phyloP scores from a whole-genome alignment of 1,140 invertebrate genomes.

The Parasteatoda tepidariorum region DNA sequence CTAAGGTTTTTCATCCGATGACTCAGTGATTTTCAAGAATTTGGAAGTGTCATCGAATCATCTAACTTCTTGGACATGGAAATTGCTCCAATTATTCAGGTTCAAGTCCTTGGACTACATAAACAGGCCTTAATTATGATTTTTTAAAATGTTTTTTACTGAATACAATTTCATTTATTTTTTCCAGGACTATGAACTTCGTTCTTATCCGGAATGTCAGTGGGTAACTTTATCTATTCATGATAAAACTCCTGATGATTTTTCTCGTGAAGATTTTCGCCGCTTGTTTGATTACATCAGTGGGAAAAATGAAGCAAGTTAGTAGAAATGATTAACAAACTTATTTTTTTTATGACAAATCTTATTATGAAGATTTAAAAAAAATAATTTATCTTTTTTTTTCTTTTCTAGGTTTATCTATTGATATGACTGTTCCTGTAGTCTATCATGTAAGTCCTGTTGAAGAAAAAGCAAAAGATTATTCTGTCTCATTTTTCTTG shows the following conservation, averaged over 20 bases:
- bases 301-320: constrained; percentile 60
- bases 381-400: background rate
- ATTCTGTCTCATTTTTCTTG: constrained; percentile 52
- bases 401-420: constrained; percentile 39
- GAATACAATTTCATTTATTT: background rate
- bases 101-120: no score
- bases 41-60: no score
- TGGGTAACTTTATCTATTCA: constrained; percentile 52
- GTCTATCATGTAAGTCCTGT: constrained; percentile 48
- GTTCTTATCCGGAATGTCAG: constrained; percentile 48
- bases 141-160: background rate
- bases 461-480: constrained; percentile 57
- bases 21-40: no score
- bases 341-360: background rate
- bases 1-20: no score
- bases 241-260: constrained; percentile 58
- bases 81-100: no score
- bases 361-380: background rate
- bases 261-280: constrained; percentile 44
- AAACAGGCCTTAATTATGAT: no score
- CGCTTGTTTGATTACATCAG: constrained; percentile 58
- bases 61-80: no score
- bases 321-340: background rate
- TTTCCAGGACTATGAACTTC: constrained; percentile 57
- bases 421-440: constrained; percentile 58